Evolutionary conservation across 1,140 invertebrate species (phyloP).

Genomic region (Drosophila quadrilineata): DNA sequence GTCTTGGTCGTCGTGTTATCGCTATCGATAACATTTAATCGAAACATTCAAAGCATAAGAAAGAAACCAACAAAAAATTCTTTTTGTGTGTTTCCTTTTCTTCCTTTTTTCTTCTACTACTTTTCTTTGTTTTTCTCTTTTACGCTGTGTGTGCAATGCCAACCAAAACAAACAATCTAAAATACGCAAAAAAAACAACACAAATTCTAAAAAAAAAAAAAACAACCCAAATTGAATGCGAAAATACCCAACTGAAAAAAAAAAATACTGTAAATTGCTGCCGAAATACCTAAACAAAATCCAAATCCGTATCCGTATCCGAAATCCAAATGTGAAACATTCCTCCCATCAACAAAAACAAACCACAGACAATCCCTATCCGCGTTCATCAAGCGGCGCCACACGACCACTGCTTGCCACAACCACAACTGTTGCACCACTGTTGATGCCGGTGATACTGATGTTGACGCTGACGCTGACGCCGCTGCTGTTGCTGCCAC

Average conservation of each 20-base stretch:
- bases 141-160: constrained; percentile 67
- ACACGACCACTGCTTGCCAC: constrained; percentile 26
- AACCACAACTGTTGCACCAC: constrained; percentile 38
- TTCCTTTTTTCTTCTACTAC: constrained; percentile 79
- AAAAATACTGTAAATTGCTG: constrained; percentile 11
- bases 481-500: constrained; percentile 28
- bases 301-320: not conserved
- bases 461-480: constrained; percentile 23
- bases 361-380: constrained; percentile 68
- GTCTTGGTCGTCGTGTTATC: constrained; percentile 11
- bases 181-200: constrained; percentile 39
- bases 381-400: constrained; percentile 36
- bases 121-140: constrained; percentile 76
- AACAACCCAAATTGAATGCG: constrained; percentile 34
- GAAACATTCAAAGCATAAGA: constrained; percentile 21
- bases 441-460: constrained; percentile 5
- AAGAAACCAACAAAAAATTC: constrained; percentile 64
- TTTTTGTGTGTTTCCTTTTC: constrained; percentile 80
- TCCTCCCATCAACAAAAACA: constrained; percentile 2
- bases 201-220: constrained; percentile 21
- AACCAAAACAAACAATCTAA: constrained; percentile 18
- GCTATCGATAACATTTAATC: constrained; percentile 18
- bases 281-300: not conserved
- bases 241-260: constrained; percentile 25
- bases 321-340: not conserved